Conservation (phyloP, 2,888 invertebrate genomes). For the Volucella bombylans region DNA sequence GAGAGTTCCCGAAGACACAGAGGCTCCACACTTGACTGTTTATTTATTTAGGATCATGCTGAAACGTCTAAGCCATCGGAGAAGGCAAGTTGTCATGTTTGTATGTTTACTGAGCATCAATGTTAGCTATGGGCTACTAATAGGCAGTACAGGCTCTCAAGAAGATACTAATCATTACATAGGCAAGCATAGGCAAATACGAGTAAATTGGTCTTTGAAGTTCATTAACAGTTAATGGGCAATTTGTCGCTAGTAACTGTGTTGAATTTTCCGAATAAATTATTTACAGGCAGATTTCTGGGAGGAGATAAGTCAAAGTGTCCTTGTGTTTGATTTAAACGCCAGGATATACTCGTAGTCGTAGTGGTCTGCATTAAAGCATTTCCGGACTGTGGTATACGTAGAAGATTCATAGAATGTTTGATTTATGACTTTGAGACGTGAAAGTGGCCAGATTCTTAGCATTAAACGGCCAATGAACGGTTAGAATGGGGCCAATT, state of each 20-base stretch:
- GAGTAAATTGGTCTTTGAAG: slow-evolving; percentile 52
- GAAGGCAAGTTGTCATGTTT: background rate
- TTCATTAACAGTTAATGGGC: slow-evolving; percentile 59
- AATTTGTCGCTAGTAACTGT: slow-evolving; percentile 47
- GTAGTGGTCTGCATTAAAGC: background rate
- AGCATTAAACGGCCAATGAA: no score
- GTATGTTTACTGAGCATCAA: slow-evolving; percentile 31
- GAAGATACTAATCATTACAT: slow-evolving; percentile 26
- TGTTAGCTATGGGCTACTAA: slow-evolving; percentile 33
- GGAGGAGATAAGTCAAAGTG: background rate
- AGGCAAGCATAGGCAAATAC: slow-evolving; percentile 8
- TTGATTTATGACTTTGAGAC: slow-evolving; percentile 13
- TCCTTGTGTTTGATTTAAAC: background rate
- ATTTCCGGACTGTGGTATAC: background rate
- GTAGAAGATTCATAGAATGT: background rate
- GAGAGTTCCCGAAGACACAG: slow-evolving; percentile 15
- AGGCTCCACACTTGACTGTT: slow-evolving; percentile 11
- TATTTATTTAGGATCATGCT: slow-evolving; percentile 12
- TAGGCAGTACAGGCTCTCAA: slow-evolving; percentile 23
- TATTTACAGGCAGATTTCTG: slow-evolving; percentile 7
- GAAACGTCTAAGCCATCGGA: background rate
- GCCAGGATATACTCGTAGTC: background rate
- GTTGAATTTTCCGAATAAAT: slow-evolving; percentile 32
- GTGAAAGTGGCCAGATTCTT: background rate
- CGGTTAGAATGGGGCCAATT: no score